Conservation (phyloP, 1,140 invertebrate species). For the Portunus trituberculatus region DNA sequence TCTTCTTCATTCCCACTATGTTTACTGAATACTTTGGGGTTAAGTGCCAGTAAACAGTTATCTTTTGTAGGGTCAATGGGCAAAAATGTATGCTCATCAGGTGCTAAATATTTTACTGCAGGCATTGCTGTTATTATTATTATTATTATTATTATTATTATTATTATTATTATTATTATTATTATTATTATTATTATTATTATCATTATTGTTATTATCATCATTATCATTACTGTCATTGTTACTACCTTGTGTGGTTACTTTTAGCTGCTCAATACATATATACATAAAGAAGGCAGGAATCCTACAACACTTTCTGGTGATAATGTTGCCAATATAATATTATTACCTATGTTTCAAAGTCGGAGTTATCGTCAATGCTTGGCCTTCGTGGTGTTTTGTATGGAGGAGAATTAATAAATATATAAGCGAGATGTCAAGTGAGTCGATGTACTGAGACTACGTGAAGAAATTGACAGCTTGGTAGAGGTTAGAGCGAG, state of each 20-base stretch:
- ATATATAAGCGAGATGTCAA: not conserved
- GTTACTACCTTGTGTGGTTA: not conserved
- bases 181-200: too few species aligned
- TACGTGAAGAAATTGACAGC: not conserved
- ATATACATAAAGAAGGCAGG: not conserved
- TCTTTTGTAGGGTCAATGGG: not conserved
- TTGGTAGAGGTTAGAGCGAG: not conserved
- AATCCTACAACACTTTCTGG: not conserved
- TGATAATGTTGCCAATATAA: not conserved
- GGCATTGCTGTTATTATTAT: too few species aligned
- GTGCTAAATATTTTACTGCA: not conserved
- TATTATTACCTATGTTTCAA: not conserved
- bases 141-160: not conserved
- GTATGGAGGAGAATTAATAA: not conserved
- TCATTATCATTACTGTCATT: not conserved
- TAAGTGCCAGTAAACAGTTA: constrained; percentile 12
- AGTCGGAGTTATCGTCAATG: not conserved
- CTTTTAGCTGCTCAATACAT: not conserved
- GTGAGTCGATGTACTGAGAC: not conserved
- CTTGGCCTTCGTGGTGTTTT: not conserved
- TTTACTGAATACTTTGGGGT: not conserved
- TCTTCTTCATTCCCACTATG: not conserved
- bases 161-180: not conserved
- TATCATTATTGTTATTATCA: not conserved
- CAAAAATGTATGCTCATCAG: not conserved